Evolutionary conservation across 2,113 vertebrate genomes (phyloP).

Genomic region (Phyllostomus hastatus): DNA sequence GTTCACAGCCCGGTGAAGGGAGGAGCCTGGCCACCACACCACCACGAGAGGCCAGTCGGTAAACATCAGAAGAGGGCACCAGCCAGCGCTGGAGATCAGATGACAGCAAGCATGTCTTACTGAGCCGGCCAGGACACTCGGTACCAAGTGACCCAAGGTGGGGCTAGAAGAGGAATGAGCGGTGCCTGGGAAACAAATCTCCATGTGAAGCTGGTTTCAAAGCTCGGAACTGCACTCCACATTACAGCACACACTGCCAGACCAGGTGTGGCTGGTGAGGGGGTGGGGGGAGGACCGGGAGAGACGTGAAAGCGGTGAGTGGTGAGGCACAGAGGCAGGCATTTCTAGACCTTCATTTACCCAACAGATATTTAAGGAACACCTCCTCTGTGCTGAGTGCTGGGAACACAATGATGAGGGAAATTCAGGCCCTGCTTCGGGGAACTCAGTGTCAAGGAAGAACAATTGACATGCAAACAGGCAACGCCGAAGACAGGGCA

Average conservation of each 20-base stretch:
- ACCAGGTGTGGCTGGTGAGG: neutral
- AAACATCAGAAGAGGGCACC: neutral
- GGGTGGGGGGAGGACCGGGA: accelerated
- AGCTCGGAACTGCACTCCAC: neutral
- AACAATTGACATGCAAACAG: accelerated
- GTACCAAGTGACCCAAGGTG: neutral
- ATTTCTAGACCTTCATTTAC: neutral
- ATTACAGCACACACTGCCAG: neutral
- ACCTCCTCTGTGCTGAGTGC: neutral
- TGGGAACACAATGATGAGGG: too few relatives aligned
- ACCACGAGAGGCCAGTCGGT: neutral
- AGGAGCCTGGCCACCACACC: neutral
- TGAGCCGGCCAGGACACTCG: neutral
- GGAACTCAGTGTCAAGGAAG: neutral
- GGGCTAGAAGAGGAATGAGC: neutral
- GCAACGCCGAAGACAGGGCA: accelerated
- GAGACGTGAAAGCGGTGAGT: neutral
- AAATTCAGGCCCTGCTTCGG: neutral
- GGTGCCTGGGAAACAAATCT: neutral
- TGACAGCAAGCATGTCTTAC: neutral
- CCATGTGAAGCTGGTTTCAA: neutral
- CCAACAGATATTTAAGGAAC: neutral
- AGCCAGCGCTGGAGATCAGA: neutral
- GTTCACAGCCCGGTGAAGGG: neutral
- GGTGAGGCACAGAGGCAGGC: neutral